Conservation (phyloP, 2,888 invertebrate species). For the Enchytraeus crypticus region DNA sequence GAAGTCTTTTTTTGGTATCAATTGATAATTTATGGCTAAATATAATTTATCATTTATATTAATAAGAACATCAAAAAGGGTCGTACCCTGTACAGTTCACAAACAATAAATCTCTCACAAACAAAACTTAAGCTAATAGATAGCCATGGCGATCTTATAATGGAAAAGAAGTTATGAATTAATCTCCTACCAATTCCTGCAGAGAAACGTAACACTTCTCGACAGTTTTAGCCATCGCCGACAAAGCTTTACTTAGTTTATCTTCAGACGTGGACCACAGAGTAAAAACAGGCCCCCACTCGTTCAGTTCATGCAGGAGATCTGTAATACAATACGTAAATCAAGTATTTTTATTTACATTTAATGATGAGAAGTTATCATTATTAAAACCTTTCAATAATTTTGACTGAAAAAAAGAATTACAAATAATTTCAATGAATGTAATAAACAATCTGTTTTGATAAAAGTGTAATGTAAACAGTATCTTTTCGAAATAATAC, state of each 20-base stretch:
- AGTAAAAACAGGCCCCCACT: constrained; percentile 58
- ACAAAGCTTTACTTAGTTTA: constrained; percentile 35
- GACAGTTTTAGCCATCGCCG: constrained; percentile 41
- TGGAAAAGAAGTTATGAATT: neutral
- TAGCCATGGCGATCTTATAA: neutral
- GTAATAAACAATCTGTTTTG: too few relatives aligned
- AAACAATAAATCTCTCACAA: too few relatives aligned
- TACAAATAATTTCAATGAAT: too few relatives aligned
- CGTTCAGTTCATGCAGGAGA: constrained; percentile 55
- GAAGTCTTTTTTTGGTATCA: too few relatives aligned
- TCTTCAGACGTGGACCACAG: constrained; percentile 58
- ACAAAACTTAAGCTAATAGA: too few relatives aligned
- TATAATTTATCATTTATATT: too few relatives aligned
- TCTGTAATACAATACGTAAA: constrained; percentile 41
- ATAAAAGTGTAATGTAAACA: too few relatives aligned
- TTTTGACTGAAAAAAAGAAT: neutral
- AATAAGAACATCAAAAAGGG: too few relatives aligned
- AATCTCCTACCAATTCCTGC: constrained; percentile 38
- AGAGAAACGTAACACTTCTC: constrained; percentile 36
- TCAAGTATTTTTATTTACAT: neutral
- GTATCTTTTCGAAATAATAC: too few relatives aligned
- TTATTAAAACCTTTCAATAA: neutral
- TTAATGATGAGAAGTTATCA: neutral
- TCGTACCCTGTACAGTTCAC: too few relatives aligned
- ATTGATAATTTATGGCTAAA: too few relatives aligned